These are phyloP conservation scores for Hypercompe scribonia DNA, from an alignment of 2,888 invertebrate genomes.

Conservation along the genomic window DNA sequence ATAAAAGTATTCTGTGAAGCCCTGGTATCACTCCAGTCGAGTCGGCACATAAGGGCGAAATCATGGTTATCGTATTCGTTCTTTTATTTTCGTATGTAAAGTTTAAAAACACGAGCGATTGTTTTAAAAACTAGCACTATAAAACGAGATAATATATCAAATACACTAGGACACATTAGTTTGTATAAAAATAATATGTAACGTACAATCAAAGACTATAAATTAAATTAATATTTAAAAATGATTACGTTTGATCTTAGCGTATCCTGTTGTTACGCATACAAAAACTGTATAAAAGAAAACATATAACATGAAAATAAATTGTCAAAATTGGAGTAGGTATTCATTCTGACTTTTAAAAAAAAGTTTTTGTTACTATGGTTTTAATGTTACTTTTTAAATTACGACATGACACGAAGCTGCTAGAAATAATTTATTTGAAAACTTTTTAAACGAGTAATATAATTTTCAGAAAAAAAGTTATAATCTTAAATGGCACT, in stretches of 20 bases:
- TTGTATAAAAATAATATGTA: background rate
- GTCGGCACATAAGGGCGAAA: no score
- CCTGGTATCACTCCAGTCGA: no score
- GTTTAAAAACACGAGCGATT: no score
- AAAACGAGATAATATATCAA: no score
- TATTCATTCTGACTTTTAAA: background rate
- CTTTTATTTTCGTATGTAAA: no score
- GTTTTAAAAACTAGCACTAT: no score
- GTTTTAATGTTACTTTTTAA: background rate
- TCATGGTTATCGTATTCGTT: no score
- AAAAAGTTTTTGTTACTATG: background rate
- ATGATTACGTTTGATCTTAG: background rate
- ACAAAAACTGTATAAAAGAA: constrained; percentile 1
- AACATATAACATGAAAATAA: constrained; percentile 1
- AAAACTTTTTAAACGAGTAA: background rate
- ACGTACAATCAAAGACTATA: background rate
- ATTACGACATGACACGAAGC: background rate
- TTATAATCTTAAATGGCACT: no score
- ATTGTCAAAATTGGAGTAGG: background rate
- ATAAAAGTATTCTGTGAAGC: no score
- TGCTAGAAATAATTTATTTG: background rate
- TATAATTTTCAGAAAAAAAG: background rate
- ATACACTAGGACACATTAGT: no score
- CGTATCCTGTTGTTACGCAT: background rate
- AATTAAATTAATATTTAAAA: background rate